Evolutionary conservation across 1,140 invertebrate species (phyloP).

Genomic region (Wasmannia auropunctata): DNA sequence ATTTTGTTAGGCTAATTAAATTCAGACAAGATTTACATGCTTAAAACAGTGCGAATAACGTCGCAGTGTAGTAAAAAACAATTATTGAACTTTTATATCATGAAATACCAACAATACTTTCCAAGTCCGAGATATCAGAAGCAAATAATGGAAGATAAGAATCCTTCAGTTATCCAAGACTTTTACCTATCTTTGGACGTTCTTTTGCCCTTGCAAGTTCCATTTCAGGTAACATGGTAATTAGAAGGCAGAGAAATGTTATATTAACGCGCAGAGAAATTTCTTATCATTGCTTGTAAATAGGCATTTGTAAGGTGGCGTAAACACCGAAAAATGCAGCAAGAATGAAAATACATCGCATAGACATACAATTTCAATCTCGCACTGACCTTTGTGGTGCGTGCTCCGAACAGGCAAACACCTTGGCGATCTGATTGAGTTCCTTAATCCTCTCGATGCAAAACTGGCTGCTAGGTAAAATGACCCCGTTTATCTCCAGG

Average conservation of each 20-base stretch:
- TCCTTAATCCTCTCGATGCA: conserved; percentile 88
- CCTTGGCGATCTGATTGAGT: conserved; percentile 83
- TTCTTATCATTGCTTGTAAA: neutral
- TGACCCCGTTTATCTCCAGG: conserved; percentile 84
- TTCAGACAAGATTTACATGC: neutral
- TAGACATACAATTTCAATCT: neutral
- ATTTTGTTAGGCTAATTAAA: neutral
- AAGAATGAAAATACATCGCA: neutral
- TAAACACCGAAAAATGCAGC: neutral
- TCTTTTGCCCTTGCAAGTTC: neutral
- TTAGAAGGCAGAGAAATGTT: neutral
- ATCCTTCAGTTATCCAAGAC: neutral
- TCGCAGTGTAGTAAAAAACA: neutral
- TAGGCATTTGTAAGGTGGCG: neutral
- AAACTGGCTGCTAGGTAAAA: conserved; percentile 85
- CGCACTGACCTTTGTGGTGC: conserved; percentile 78
- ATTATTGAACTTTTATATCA: neutral
- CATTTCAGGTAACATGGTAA: neutral
- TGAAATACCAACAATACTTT: neutral
- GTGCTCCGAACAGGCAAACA: conserved; percentile 88
- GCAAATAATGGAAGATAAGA: neutral
- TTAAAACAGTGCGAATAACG: too few relatives aligned
- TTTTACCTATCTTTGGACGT: neutral
- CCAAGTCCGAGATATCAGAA: neutral
- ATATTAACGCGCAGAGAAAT: neutral